phyloP scores from a whole-genome alignment of 2,797 vertebrate species.

The Moxostoma hubbsi region DNA sequence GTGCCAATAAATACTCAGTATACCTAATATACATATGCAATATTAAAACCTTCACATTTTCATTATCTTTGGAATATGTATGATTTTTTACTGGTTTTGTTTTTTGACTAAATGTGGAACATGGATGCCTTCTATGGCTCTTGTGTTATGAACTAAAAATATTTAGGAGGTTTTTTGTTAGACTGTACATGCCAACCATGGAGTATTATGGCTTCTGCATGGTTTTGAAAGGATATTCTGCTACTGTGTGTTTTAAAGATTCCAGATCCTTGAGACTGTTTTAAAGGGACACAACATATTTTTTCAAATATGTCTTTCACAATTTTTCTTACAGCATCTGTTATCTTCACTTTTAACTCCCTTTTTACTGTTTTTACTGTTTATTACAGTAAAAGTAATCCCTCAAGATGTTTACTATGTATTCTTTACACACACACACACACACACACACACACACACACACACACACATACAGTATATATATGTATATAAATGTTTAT shows the following conservation, averaged over 20 bases:
- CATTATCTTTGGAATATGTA: not conserved
- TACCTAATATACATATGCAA: too few species aligned
- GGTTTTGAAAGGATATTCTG: slow-evolving; percentile 13
- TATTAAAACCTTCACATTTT: not conserved
- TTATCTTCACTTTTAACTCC: not conserved
- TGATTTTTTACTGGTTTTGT: not conserved
- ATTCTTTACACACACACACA: too few species aligned
- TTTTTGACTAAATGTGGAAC: not conserved
- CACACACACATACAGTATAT: too few species aligned
- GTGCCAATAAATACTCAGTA: too few species aligned
- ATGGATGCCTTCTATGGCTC: not conserved
- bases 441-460: too few species aligned
- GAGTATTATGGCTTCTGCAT: not conserved
- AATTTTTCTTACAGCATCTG: not conserved
- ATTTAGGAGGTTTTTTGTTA: slow-evolving; percentile 12
- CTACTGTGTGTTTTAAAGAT: not conserved
- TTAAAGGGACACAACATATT: not conserved
- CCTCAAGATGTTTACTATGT: not conserved
- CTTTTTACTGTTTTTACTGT: not conserved
- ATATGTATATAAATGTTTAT: not conserved
- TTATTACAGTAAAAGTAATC: not conserved
- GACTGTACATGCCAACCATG: not conserved
- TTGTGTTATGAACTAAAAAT: slow-evolving; percentile 12
- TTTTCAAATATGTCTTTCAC: not conserved
- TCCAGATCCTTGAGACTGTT: not conserved